These are phyloP conservation scores for Neosalanx taihuensis DNA, from an alignment of 2,797 vertebrate species.

Conservation along the genomic window DNA sequence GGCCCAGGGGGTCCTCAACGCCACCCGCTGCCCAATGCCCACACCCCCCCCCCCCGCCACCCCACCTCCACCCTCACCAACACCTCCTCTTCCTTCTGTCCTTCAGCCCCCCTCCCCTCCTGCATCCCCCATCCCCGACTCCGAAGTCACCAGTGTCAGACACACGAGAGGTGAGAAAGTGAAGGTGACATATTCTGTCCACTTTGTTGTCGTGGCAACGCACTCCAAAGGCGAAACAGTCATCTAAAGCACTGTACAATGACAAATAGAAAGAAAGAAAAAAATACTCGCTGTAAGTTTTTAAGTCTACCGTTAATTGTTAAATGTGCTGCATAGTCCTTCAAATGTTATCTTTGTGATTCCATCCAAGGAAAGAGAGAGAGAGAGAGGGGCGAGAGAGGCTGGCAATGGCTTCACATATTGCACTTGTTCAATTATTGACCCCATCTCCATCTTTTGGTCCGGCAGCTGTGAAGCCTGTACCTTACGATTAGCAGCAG, in stretches of 20 bases:
- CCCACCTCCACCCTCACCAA: conserved; percentile 32
- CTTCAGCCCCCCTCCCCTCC: conserved; percentile 46
- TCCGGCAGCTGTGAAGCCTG: conserved; percentile 77
- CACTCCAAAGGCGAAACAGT: conserved; percentile 64
- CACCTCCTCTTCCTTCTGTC: conserved; percentile 61
- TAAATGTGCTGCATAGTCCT: not conserved
- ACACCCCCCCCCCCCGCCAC: not conserved
- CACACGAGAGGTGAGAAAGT: conserved; percentile 81
- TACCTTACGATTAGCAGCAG: conserved; percentile 83
- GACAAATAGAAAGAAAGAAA: conserved; percentile 2
- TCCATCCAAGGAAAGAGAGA: conserved; percentile 4
- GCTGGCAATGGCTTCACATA: conserved; percentile 67
- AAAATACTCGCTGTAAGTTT: not conserved
- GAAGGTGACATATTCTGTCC: conserved; percentile 83
- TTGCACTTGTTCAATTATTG: conserved; percentile 84
- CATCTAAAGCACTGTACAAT: conserved; percentile 36
- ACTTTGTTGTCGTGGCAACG: conserved; percentile 86
- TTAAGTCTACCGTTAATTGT: not conserved
- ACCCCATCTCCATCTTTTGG: conserved; percentile 72
- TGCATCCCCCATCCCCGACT: conserved; percentile 39
- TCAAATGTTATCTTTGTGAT: conserved; percentile 5
- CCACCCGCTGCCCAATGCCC: conserved; percentile 14
- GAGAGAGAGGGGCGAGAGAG: conserved; percentile 21
- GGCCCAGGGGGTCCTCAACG: conserved; percentile 36
- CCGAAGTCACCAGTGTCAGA: conserved; percentile 56